Base-by-base conservation (phyloP, 2,888 invertebrate species). In the Thereva nobilitata region DNA sequence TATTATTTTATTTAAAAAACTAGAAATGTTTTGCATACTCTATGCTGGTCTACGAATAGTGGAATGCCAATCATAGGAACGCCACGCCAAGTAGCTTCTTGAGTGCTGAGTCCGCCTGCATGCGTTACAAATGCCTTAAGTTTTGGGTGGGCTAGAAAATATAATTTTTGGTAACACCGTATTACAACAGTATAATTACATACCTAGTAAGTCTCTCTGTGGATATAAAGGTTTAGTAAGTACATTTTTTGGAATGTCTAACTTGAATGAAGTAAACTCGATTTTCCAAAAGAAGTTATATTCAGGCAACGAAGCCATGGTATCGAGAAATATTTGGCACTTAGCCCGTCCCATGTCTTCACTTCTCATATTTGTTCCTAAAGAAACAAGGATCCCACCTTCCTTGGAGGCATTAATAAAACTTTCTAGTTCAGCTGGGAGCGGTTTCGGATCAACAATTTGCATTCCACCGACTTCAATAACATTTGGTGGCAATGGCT, bases 131-230 rank as follows among this genome's bases (percentile, higher is more conserved):
- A 70, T 8, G 57, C 66, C 47, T 69, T 70, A 10, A 66, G 49
- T 55, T 67, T 68, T 6, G 70, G 52, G 63, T 72, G 68, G n/a
- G 61, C 68, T 52, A 37, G 23, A 64, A 34, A 9, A 41, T 45
- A 0, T 35, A 52, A 4, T 10, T 1, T 10, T n/a, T 2, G 1
- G 1, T 10, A 56, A n/a, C 41, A 56, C 1, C 5, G 38, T 10
- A 12, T 40, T 40, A 40, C 5, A 10, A 34, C 7, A 44, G 47
- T 47, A 56, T 2, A 37, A 4, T 2, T 70, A 77, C 76, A 77
- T 72, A 83, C 84, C 79, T n/a, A 85, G 72, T 57, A 85, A 75
- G 70, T 84, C 84, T 65, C 79, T 81, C 70, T 85, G 84, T 0
- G 85, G 84, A 40, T 84, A 68, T 84, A 84, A 85, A 42, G 79